Evolutionary conservation across 2,113 vertebrate species (phyloP).

Genomic region (Opisthocomus hoazin): DNA sequence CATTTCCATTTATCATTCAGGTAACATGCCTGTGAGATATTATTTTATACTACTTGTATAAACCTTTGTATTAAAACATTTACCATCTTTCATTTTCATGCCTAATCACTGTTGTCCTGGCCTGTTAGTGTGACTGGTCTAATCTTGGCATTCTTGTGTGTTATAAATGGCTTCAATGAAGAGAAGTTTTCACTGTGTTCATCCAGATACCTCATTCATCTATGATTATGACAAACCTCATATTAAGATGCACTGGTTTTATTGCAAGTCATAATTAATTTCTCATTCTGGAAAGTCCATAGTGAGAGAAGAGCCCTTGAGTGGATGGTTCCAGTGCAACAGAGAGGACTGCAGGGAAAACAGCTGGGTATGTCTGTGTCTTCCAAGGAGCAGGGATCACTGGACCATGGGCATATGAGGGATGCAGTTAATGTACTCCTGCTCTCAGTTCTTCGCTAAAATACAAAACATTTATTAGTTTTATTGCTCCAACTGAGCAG

Average conservation of each 20-base stretch:
- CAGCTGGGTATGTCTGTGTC: neutral
- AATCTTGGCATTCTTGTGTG: neutral
- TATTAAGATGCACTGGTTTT: neutral
- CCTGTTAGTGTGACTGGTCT: neutral
- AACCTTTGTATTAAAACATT: conserved; percentile 14
- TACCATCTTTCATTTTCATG: neutral
- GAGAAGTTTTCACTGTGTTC: neutral
- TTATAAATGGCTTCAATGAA: neutral
- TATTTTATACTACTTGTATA: neutral
- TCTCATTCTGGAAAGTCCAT: neutral
- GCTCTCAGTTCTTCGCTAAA: neutral
- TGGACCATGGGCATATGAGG: neutral
- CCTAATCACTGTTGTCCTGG: neutral
- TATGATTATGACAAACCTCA: neutral
- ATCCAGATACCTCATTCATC: neutral
- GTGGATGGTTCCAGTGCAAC: neutral
- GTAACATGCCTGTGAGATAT: neutral
- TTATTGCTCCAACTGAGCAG: neutral
- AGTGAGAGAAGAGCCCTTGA: neutral
- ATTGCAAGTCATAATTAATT: neutral
- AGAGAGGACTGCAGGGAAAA: neutral
- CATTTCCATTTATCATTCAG: conserved; percentile 40
- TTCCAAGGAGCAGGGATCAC: neutral
- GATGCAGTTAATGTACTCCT: neutral
- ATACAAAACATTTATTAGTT: neutral